These are phyloP conservation scores for Vulpes lagopus DNA, from an alignment of 2,113 vertebrate species.

Conservation along the genomic window DNA sequence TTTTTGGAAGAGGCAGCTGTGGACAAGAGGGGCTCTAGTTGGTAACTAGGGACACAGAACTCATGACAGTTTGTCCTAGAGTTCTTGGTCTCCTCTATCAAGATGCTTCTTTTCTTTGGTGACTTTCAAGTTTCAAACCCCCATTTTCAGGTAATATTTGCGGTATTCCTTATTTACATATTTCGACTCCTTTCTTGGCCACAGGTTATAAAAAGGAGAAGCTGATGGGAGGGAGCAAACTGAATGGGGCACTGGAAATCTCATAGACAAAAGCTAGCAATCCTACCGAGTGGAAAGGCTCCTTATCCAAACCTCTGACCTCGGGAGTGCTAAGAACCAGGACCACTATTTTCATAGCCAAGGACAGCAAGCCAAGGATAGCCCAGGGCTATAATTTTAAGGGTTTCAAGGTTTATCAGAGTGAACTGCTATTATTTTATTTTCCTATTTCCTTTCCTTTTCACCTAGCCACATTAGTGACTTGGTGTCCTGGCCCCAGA, in stretches of 20 bases:
- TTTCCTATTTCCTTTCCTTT: background rate
- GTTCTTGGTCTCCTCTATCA: background rate
- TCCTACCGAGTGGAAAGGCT: background rate
- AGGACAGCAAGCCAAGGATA: background rate
- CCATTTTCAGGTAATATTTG: constrained; percentile 10
- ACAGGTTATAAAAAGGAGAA: background rate
- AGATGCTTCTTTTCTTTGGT: background rate
- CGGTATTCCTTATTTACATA: background rate
- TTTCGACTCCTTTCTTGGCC: background rate
- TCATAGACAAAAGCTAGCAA: background rate
- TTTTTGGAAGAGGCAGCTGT: background rate
- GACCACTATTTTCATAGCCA: background rate
- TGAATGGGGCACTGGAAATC: background rate
- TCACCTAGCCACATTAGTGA: background rate
- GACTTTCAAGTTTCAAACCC: background rate
- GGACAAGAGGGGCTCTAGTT: background rate
- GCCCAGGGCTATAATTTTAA: background rate
- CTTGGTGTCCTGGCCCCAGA: background rate
- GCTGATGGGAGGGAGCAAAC: background rate
- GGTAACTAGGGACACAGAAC: background rate
- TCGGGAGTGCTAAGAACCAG: background rate
- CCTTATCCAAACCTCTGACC: background rate
- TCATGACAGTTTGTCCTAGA: background rate
- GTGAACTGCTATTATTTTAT: background rate
- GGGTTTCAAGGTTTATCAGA: background rate